These are phyloP conservation scores for Villa cingulata DNA, from an alignment of 2,888 invertebrate genomes.

Conservation along the genomic window DNA sequence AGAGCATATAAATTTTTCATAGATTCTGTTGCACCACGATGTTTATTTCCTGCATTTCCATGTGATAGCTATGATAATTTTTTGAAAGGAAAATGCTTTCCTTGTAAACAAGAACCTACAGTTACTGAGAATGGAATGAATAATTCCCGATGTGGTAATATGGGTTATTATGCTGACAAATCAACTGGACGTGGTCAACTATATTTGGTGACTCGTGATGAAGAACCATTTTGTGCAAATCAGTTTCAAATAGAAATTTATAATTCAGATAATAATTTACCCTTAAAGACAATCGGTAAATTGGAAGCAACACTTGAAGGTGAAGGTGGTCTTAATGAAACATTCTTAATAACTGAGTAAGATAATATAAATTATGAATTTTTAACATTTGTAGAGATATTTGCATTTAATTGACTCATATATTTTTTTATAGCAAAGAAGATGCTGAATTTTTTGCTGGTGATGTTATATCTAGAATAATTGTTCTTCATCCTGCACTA, in stretches of 20 bases:
- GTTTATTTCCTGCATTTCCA: constrained; percentile 83
- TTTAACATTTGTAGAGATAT: no score
- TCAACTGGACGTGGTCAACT: constrained; percentile 71
- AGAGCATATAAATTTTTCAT: constrained; percentile 90
- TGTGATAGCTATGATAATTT: constrained; percentile 77
- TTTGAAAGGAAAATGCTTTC: constrained; percentile 62
- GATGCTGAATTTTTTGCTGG: constrained; percentile 60
- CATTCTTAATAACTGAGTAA: constrained; percentile 76
- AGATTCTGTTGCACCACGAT: constrained; percentile 81
- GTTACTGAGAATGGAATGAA: constrained; percentile 26
- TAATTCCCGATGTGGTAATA: constrained; percentile 60
- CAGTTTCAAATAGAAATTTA: constrained; percentile 75
- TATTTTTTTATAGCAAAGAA: constrained; percentile 49
- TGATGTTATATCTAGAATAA: constrained; percentile 60
- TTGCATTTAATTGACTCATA: no score
- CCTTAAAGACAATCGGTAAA: constrained; percentile 51
- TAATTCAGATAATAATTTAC: constrained; percentile 51
- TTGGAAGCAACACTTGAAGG: constrained; percentile 67
- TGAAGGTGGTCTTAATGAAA: constrained; percentile 70
- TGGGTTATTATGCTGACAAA: constrained; percentile 87
- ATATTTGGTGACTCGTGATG: constrained; percentile 78
- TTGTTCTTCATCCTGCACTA: constrained; percentile 79
- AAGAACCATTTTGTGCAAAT: constrained; percentile 88
- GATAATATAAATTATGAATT: constrained; percentile 14
- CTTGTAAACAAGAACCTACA: constrained; percentile 40